A percentile compares a stretch with the other conserved stretches of the same genome.
phyloP scores from a whole-genome alignment of 2,113 vertebrate species.

The Rhadina sibilatrix region DNA sequence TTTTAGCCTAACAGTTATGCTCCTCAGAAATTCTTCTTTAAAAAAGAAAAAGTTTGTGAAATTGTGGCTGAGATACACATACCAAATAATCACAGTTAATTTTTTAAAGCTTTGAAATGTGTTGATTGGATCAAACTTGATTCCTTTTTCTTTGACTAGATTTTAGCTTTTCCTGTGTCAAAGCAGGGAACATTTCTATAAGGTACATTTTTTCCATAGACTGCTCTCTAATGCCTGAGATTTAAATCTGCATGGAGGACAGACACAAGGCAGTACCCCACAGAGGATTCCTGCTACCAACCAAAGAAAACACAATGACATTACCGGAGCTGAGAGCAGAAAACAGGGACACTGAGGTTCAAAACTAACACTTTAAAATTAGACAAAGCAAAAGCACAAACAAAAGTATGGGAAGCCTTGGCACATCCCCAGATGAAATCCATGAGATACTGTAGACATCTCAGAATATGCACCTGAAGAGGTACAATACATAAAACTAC shows the following conservation, averaged over 20 bases:
- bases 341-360: neutral
- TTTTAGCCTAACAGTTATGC: neutral
- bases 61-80: neutral
- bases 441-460: neutral
- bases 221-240: neutral
- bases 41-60: neutral
- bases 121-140: neutral
- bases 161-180: neutral
- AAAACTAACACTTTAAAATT: neutral
- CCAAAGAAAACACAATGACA: neutral
- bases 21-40: neutral
- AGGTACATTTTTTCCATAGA: neutral
- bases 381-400: neutral
- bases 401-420: neutral
- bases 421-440: neutral
- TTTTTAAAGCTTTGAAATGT: neutral
- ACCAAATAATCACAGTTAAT: neutral
- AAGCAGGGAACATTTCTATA: neutral
- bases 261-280: neutral
- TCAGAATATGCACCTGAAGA: neutral
- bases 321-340: neutral
- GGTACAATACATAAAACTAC: neutral
- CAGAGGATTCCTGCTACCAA: neutral
- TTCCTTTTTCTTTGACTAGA: neutral
- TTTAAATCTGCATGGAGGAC: neutral